phyloP scores from a whole-genome alignment of 2,113 vertebrate genomes.

The Clarias batrachus region DNA sequence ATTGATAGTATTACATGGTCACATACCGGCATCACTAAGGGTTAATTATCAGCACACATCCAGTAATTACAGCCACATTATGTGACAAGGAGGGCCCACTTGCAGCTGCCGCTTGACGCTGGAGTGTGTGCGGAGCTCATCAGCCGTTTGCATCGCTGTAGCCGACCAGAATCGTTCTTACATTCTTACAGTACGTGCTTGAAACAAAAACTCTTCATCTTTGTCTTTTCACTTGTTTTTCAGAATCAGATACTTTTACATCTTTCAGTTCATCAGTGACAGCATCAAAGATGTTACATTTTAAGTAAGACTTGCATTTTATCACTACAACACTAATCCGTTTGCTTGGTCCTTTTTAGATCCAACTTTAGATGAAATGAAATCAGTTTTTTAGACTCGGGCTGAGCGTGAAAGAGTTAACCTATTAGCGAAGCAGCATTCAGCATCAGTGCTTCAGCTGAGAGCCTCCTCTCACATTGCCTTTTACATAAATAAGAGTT shows the following conservation, averaged over 20 bases:
- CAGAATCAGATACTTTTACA: neutral
- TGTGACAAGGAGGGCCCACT: slow-evolving; percentile 40
- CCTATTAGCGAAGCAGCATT: slow-evolving; percentile 47
- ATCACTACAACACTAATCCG: neutral
- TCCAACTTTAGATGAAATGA: slow-evolving; percentile 12
- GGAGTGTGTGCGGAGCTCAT: slow-evolving; percentile 42
- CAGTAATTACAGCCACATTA: slow-evolving; percentile 49
- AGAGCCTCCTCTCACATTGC: slow-evolving; percentile 72
- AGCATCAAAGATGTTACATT: neutral
- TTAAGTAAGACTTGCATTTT: slow-evolving; percentile 5
- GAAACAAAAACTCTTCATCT: neutral
- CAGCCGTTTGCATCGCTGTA: neutral
- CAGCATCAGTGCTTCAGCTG: slow-evolving; percentile 63
- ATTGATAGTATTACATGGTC: slow-evolving; percentile 28
- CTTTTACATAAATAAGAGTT: slow-evolving; percentile 77
- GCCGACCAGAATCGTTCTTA: neutral
- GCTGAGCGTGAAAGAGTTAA: slow-evolving; percentile 58
- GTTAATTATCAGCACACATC: slow-evolving; percentile 49
- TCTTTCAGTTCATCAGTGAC: neutral
- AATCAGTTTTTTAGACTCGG: neutral
- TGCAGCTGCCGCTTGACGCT: slow-evolving; percentile 34
- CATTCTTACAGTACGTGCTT: neutral
- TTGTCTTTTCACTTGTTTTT: neutral
- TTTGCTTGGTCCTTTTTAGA: neutral
- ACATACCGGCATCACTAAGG: slow-evolving; percentile 39